Conservation (phyloP, 2,113 vertebrate genomes). For the Crotalus viridis region DNA sequence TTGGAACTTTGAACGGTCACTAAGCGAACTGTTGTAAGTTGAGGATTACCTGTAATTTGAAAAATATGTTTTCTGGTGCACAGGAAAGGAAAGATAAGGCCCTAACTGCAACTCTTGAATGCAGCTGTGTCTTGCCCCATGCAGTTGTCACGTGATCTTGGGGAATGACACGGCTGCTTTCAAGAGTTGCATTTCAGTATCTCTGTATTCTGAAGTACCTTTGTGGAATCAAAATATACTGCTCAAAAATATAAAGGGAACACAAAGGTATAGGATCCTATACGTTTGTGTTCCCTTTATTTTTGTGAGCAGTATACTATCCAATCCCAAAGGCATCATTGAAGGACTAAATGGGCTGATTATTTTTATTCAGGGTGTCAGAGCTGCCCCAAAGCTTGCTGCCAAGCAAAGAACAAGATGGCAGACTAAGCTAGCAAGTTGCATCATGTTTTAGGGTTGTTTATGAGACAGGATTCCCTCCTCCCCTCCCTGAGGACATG, state of each 20-base stretch:
- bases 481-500: neutral
- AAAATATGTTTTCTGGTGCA: neutral
- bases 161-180: neutral
- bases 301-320: neutral
- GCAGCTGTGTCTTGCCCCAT: neutral
- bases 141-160: neutral
- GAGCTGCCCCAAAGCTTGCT: neutral
- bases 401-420: neutral
- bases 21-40: neutral
- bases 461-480: neutral
- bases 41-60: neutral
- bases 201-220: neutral
- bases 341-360: neutral
- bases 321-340: neutral
- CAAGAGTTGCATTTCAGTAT: neutral
- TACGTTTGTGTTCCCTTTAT: too few species aligned
- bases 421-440: neutral
- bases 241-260: too few species aligned
- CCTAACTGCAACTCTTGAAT: neutral
- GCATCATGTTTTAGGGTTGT: neutral
- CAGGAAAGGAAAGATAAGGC: neutral
- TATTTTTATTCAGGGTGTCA: neutral
- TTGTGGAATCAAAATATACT: neutral
- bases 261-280: too few species aligned
- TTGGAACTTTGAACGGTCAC: fast-evolving